Percentiles rank a stretch among this genome's conserved stretches.
Conservation (phyloP, 1,140 invertebrate genomes). For the Drosophila varians region DNA sequence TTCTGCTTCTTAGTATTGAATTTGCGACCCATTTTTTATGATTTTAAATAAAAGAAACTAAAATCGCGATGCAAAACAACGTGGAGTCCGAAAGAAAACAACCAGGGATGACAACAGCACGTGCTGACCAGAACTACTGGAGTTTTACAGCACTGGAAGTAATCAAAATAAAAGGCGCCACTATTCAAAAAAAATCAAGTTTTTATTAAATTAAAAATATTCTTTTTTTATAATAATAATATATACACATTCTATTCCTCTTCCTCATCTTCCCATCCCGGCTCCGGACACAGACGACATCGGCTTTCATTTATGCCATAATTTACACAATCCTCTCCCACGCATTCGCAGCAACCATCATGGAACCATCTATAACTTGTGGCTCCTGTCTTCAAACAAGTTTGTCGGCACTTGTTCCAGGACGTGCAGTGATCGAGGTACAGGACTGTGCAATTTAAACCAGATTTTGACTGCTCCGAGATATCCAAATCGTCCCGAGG, state of each 20-base stretch:
- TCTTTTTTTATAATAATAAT: not conserved
- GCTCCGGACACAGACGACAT: slow-evolving; percentile 61
- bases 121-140: not conserved
- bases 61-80: slow-evolving; percentile 42
- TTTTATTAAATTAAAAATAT: not conserved
- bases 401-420: slow-evolving; percentile 88
- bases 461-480: not conserved
- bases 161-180: not conserved
- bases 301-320: slow-evolving; percentile 84
- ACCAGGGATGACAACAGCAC: slow-evolving; percentile 24
- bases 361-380: slow-evolving; percentile 91
- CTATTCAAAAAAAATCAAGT: not conserved
- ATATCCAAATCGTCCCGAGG: slow-evolving; percentile 84
- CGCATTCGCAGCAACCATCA: slow-evolving; percentile 96
- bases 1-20: slow-evolving; percentile 63
- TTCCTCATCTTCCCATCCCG: slow-evolving; percentile 40
- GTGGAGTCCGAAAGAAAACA: slow-evolving; percentile 57
- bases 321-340: slow-evolving; percentile 89
- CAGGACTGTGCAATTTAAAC: slow-evolving; percentile 94
- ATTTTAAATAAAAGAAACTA: slow-evolving; percentile 9
- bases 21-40: slow-evolving; percentile 66
- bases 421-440: slow-evolving; percentile 96
- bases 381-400: slow-evolving; percentile 65
- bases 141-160: not conserved
- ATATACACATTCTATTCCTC: slow-evolving; percentile 18